Base-by-base conservation (phyloP, 1,140 invertebrate genomes). In the Druon quercuslanigerum region DNA sequence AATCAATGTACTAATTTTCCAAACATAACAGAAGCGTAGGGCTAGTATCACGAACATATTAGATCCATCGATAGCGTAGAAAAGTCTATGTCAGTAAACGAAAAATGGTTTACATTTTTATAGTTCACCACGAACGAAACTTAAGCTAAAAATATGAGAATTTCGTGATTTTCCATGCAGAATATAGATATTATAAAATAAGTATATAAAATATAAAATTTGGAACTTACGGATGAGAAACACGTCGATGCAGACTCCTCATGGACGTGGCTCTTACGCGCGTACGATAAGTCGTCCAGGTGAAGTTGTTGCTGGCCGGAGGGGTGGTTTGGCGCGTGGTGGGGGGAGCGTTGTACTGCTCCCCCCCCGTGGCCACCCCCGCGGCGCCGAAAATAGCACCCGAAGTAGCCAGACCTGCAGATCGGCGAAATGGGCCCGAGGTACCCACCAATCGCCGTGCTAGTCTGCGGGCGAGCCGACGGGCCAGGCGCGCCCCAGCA, bases 191-290 rank as follows among this genome's bases (percentile, higher is more conserved):
- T 52, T 60, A 14, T 50, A 51, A 71, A 50, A 75, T 3, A 70
- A 20, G 19, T 8, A 40, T 33, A 75, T 74, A 76, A 81, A 60
- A 72, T 71, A 57, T 66, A 79, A 72, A 60, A 75, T 33, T 17
- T 66, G 50, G n/a, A 46, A 91, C 90, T 91, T 79, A 91, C 90
- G 90, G 90, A 84, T 91, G 90, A 75, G 90, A 91, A 76, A 91
- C 90, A 74, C 90, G 89, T 54, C 90, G 88, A 80, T 90, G 88
- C 40, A 91, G 85, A 71, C 90, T 91, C 78, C 90, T 90, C 87
- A 91, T 85, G 19, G 90, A 91, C 86, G 87, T 91, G 80, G 88
- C 84, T 84, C 87, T 86, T 40, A 82, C 86, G 72, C 88, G 84
- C 50, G 82, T 82, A 54, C 89, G 86, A 79, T 74, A 84, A 17